Evolutionary conservation across 2,113 vertebrate species (phyloP), one percentile per base, ranked within the genome.

Genomic region (Elephas maximus): DNA sequence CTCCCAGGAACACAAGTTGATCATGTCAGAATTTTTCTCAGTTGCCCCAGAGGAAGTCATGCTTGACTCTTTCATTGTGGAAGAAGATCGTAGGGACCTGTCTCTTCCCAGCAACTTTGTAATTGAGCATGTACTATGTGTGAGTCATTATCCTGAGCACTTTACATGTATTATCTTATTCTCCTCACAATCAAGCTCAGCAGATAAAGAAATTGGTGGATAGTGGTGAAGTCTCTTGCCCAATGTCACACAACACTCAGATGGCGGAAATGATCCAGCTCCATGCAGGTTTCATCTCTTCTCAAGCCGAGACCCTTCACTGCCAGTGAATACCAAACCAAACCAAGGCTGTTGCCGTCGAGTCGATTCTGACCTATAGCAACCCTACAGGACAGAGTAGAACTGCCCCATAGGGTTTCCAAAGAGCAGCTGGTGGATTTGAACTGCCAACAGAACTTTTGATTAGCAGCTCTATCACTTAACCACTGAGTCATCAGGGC

Each of bases 1-100:
- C 5, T 12, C 73, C 51, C 30, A 11, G 24, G 26, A 30, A 41
- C 51, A 37, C 37, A 57, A 44, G 8, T 14, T 28, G 7, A 14
- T 8, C 11, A 9, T 1, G 0, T 62, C 48, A 24, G 7, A 1
- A 6, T 0, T 88, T 53, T 63, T 30, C 8, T 69, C 11, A 53
- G 1, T 14, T 62, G 44, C 33, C 33, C 30, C 62, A 41, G 45
- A 93, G 24, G 12, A 60, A 60, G 17, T n/a, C 53, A 23, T 48
- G 1, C 11, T 41, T 37, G 30, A 21, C 28, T 51, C 10, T 53
- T 17, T 48, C 41, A n/a, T 87, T 12, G 2, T 57, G 53, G 53
- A 57, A 57, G 24, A 23, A 48, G 44, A 57, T 20, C 5, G 7
- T 30, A 62, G 37, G 14, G 0, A 5, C 21, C 24, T 2, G 8